A percentile compares a stretch with the other conserved stretches of the same genome.
These are phyloP conservation scores for Brachylomia viminalis DNA, from an alignment of 2,888 invertebrate genomes.

Conservation along the genomic window DNA sequence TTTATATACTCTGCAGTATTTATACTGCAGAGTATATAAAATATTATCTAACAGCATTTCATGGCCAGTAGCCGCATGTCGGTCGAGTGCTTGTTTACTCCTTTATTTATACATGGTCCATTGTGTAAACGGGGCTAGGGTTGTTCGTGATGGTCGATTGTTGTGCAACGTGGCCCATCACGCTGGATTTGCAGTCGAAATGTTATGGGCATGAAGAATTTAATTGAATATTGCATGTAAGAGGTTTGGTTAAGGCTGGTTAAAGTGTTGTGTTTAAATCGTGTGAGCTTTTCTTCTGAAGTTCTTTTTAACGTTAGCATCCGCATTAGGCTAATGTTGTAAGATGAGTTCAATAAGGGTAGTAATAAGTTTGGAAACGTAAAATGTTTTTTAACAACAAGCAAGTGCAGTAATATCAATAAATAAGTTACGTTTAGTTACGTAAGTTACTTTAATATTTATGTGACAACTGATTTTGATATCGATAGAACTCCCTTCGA, in stretches of 20 bases:
- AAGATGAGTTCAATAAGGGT: not conserved
- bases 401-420: too few relatives aligned
- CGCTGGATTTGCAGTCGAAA: slow-evolving; percentile 34
- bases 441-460: too few relatives aligned
- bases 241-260: slow-evolving; percentile 18
- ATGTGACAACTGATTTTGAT: not conserved
- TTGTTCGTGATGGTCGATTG: slow-evolving; percentile 50
- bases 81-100: slow-evolving; percentile 54
- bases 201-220: slow-evolving; percentile 40
- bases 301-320: not conserved
- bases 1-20: too few relatives aligned
- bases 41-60: slow-evolving; percentile 64
- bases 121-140: slow-evolving; percentile 59
- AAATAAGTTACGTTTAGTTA: not conserved
- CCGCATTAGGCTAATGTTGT: not conserved
- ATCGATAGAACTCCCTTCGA: slow-evolving; percentile 30
- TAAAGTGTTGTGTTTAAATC: slow-evolving; percentile 3
- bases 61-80: slow-evolving; percentile 59
- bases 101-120: slow-evolving; percentile 57
- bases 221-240: slow-evolving; percentile 35
- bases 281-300: not conserved
- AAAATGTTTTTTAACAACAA: not conserved
- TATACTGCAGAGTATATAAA: slow-evolving; percentile 37
- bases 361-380: not conserved
- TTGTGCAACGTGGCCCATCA: slow-evolving; percentile 55